Conservation (phyloP, 2,797 vertebrate genomes). For the Esox lucius region DNA sequence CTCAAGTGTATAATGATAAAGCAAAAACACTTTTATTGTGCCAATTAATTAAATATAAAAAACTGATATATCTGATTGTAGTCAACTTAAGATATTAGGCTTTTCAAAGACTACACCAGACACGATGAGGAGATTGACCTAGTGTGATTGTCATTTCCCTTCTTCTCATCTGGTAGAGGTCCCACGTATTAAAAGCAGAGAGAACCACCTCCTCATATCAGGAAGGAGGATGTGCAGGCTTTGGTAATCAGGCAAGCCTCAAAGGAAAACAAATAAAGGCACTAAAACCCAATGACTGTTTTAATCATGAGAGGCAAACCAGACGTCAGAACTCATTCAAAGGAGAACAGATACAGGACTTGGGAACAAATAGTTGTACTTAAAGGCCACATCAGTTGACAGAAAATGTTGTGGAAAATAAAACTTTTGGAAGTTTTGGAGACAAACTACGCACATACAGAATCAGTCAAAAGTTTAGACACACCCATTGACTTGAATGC, state of each 20-base stretch:
- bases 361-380: background rate
- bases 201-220: background rate
- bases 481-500: too few species aligned
- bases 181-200: background rate
- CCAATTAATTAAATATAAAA: too few species aligned
- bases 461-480: background rate
- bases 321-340: background rate
- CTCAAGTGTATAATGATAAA: too few species aligned
- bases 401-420: background rate
- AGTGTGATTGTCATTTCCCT: background rate
- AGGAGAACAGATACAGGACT: background rate
- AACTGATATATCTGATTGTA: too few species aligned
- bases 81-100: background rate
- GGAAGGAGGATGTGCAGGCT: background rate
- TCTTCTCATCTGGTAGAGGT: background rate
- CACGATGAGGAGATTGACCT: background rate
- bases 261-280: background rate
- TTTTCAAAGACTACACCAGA: background rate
- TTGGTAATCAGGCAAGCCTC: background rate
- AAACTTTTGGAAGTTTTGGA: background rate
- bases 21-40: too few species aligned
- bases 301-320: background rate
- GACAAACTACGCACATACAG: background rate
- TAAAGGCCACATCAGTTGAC: background rate
- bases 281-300: background rate